phyloP scores from a whole-genome alignment of 1,140 invertebrate species.

The Condylostylus longicornis region DNA sequence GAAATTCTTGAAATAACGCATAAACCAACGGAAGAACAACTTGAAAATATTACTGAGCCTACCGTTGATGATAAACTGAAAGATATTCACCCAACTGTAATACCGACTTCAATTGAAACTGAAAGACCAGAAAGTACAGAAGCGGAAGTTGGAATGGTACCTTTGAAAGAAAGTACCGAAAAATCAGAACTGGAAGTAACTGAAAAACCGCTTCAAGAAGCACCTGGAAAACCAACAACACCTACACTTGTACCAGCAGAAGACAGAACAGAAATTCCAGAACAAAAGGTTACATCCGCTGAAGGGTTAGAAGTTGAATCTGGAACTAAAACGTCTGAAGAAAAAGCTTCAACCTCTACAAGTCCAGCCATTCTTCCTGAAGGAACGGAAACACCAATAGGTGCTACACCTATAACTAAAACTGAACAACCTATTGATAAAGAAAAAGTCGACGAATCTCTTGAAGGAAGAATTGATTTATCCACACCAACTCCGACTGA shows the following conservation, averaged over 20 bases:
- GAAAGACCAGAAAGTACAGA: conserved; percentile 1
- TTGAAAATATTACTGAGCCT: background rate
- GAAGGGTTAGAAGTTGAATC: background rate
- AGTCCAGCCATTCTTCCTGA: background rate
- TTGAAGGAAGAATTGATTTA: too few species aligned
- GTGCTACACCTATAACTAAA: background rate
- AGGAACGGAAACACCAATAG: conserved; percentile 5
- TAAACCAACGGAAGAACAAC: background rate
- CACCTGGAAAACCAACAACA: conserved; percentile 3
- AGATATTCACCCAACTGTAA: too few species aligned
- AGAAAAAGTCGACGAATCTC: too few species aligned
- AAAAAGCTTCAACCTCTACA: background rate
- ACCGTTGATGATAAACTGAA: too few species aligned
- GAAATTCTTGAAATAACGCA: background rate
- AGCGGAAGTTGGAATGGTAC: conserved; percentile 2
- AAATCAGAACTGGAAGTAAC: background rate
- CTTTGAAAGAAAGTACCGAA: conserved; percentile 5
- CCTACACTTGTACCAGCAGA: background rate
- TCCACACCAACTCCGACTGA: background rate
- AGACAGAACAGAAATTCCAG: background rate
- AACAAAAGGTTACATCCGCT: background rate
- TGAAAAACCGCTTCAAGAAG: background rate
- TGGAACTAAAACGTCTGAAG: background rate
- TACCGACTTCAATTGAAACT: too few species aligned
- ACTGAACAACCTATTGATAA: too few species aligned